Conservation (phyloP, 2,113 vertebrate genomes). For the Opisthocomus hoazin region DNA sequence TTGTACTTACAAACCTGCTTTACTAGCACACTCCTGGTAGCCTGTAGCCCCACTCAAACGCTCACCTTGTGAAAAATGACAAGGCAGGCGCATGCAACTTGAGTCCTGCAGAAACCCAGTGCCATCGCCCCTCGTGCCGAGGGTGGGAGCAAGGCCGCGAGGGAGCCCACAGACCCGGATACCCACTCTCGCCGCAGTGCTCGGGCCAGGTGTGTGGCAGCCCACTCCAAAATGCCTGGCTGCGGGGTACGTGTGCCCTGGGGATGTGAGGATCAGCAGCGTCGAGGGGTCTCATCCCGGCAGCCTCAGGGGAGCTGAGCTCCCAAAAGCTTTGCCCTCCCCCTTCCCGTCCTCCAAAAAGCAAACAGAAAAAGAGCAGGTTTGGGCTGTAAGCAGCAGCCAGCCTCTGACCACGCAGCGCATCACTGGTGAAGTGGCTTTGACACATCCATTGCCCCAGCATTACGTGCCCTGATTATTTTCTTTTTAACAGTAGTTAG, state of each 20-base stretch:
- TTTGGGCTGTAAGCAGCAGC: not conserved
- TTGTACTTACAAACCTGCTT: not conserved
- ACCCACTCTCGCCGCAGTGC: too few relatives aligned
- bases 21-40: not conserved
- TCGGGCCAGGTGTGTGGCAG: not conserved
- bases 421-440: not conserved
- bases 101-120: not conserved
- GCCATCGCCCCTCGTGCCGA: not conserved
- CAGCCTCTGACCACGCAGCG: accelerated
- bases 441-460: not conserved
- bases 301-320: not conserved
- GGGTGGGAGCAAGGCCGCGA: not conserved
- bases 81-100: not conserved
- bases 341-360: not conserved
- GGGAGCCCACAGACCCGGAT: too few relatives aligned
- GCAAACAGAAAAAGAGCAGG: not conserved
- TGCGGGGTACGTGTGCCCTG: accelerated
- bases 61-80: not conserved
- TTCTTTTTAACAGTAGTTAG: not conserved
- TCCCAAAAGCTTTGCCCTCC: not conserved
- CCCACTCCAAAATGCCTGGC: not conserved
- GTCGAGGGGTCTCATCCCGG: not conserved
- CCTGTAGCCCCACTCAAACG: not conserved
- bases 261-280: accelerated
- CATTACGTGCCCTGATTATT: not conserved